phyloP scores from a whole-genome alignment of 2,797 vertebrate genomes.

The Crypturellus tataupa region DNA sequence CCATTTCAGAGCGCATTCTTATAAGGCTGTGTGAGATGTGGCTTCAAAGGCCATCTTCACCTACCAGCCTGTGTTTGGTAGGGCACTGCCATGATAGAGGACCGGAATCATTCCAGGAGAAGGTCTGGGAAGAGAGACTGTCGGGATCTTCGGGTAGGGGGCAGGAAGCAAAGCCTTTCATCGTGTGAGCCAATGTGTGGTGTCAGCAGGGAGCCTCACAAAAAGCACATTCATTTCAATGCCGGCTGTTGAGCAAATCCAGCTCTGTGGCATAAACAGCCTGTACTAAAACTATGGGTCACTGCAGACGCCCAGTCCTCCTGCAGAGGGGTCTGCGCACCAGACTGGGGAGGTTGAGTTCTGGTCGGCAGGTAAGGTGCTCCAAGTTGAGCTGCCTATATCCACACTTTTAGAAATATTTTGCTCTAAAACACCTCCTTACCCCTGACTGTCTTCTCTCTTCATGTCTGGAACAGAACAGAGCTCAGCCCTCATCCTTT shows the following conservation, averaged over 20 bases:
- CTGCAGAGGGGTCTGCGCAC: neutral
- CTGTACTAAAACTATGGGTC: conserved; percentile 46
- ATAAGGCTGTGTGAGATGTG: neutral
- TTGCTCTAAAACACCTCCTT: neutral
- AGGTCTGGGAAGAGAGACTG: neutral
- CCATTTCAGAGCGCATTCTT: neutral
- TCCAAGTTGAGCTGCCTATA: neutral
- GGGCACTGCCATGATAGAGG: neutral
- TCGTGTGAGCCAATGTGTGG: conserved; percentile 6
- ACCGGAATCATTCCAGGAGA: neutral
- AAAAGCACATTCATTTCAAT: conserved; percentile 52
- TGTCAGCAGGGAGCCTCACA: conserved; percentile 33
- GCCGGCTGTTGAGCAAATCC: conserved; percentile 37
- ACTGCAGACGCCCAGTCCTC: neutral
- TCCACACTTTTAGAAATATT: neutral
- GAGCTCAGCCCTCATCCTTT: neutral
- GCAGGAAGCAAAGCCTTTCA: conserved; percentile 30
- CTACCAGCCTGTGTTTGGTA: neutral
- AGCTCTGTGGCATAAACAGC: conserved; percentile 32
- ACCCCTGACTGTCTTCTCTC: neutral
- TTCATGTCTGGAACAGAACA: neutral
- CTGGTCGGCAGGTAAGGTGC: neutral
- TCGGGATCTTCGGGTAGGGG: neutral
- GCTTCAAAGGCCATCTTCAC: neutral
- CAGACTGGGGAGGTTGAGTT: neutral